Evolutionary conservation across 2,797 vertebrate genomes (phyloP).

Genomic region (Ctenopoma kingsleyae): DNA sequence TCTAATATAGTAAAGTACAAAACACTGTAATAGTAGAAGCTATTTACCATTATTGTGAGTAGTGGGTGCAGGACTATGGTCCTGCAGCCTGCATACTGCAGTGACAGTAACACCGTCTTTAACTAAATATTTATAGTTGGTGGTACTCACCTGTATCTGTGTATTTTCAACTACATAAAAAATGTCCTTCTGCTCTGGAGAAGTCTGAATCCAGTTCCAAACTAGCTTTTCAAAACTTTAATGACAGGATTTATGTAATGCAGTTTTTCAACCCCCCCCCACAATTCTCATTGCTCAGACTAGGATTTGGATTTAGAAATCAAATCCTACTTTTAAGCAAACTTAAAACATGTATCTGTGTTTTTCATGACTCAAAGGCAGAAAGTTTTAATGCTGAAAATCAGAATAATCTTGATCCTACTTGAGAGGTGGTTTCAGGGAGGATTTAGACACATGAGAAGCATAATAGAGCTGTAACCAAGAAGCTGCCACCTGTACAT

Average conservation of each 20-base stretch:
- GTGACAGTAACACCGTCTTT: slow-evolving; percentile 3
- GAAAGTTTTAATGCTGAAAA: slow-evolving; percentile 43
- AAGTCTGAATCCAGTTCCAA: slow-evolving; percentile 32
- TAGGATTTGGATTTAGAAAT: slow-evolving; percentile 57
- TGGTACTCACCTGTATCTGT: slow-evolving; percentile 16
- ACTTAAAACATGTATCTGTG: slow-evolving; percentile 43
- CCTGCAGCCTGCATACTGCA: background rate
- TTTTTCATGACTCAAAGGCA: slow-evolving; percentile 48
- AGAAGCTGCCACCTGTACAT: slow-evolving; percentile 34
- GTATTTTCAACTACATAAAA: slow-evolving; percentile 26
- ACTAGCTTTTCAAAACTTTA: slow-evolving; percentile 33
- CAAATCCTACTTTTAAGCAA: slow-evolving; percentile 43
- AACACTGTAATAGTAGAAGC: background rate
- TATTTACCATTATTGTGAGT: background rate
- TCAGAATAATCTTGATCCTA: slow-evolving; percentile 62
- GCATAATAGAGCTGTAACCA: slow-evolving; percentile 32
- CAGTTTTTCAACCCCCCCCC: too few relatives aligned
- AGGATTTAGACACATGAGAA: slow-evolving; percentile 47
- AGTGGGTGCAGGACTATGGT: background rate
- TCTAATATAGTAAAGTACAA: background rate
- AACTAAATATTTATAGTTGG: slow-evolving; percentile 13
- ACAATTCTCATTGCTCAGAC: slow-evolving; percentile 21
- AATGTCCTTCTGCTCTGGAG: slow-evolving; percentile 42
- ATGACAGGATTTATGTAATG: slow-evolving; percentile 43
- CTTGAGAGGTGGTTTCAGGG: slow-evolving; percentile 51